Conservation (phyloP, 2,888 invertebrate species). For the Eupithecia pulchellata region DNA sequence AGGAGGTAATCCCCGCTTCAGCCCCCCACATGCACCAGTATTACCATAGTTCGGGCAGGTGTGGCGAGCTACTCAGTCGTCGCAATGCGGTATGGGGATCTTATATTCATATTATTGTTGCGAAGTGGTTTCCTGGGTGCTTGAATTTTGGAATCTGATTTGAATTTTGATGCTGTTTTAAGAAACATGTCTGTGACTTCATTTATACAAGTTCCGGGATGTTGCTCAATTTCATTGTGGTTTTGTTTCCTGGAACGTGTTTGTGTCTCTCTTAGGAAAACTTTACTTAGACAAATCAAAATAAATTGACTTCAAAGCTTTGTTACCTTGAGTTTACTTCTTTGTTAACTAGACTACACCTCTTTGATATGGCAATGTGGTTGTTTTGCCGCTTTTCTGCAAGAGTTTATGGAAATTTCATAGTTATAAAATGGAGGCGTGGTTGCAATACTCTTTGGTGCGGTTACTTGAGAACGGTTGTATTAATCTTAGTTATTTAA, state of each 20-base stretch:
- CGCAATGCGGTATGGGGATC: conserved; percentile 80
- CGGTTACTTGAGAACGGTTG: too few species aligned
- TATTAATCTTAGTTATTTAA: too few species aligned
- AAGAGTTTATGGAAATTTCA: too few species aligned
- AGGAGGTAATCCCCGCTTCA: conserved; percentile 44
- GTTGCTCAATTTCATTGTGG: background rate
- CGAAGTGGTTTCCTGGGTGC: conserved; percentile 34
- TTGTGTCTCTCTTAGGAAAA: background rate
- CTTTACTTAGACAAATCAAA: too few species aligned
- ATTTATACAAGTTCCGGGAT: background rate
- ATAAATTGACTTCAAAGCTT: too few species aligned
- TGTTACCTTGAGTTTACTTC: too few species aligned
- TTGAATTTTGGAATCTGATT: conserved; percentile 32
- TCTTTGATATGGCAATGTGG: too few species aligned
- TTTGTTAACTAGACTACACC: too few species aligned
- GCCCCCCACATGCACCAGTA: conserved; percentile 57
- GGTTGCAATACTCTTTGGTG: too few species aligned
- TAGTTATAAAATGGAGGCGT: too few species aligned
- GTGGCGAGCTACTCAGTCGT: conserved; percentile 80
- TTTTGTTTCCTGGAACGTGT: background rate
- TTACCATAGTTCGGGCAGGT: conserved; percentile 78
- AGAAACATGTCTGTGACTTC: conserved; percentile 6
- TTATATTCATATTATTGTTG: conserved; percentile 79
- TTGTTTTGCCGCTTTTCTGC: too few species aligned
- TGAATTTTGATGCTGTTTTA: conserved; percentile 24